phyloP scores from a whole-genome alignment of 2,113 vertebrate genomes.

The Passer montanus region DNA sequence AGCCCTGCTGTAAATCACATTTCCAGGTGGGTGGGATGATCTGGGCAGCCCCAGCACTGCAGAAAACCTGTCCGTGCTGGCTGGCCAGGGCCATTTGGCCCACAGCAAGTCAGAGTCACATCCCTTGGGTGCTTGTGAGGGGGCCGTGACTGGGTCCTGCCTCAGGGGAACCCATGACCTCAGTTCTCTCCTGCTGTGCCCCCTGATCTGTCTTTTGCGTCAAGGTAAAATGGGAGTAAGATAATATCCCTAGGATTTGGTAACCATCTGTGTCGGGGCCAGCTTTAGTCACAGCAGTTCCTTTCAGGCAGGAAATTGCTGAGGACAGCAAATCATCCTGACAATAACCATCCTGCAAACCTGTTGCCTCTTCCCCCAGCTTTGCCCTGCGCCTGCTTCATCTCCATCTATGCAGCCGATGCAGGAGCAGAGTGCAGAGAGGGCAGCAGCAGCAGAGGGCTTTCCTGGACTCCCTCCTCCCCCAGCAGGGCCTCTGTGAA shows the following conservation, averaged over 20 bases:
- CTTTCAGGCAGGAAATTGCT: conserved; percentile 17
- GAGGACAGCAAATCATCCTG: conserved; percentile 31
- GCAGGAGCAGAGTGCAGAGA: not conserved
- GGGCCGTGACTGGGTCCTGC: not conserved
- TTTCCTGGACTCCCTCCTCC: not conserved
- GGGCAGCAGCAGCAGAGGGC: not conserved
- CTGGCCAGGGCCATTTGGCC: not conserved
- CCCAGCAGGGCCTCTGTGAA: accelerated
- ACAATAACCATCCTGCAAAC: not conserved
- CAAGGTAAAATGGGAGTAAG: not conserved
- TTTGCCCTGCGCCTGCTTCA: accelerated
- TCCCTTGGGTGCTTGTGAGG: not conserved
- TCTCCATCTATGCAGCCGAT: not conserved
- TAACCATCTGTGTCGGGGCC: not conserved
- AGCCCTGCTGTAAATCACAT: conserved; percentile 14
- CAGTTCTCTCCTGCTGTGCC: not conserved
- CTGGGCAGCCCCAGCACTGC: accelerated
- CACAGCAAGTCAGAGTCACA: accelerated
- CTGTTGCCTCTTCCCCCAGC: not conserved
- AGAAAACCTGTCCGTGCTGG: not conserved
- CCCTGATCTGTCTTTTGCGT: not conserved
- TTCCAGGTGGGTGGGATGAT: not conserved
- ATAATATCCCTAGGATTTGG: not conserved
- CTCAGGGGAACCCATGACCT: not conserved
- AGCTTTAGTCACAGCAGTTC: conserved; percentile 25